These are phyloP conservation scores for Coranthus polyacanthus DNA, from an alignment of 2,797 vertebrate genomes.

Conservation along the genomic window DNA sequence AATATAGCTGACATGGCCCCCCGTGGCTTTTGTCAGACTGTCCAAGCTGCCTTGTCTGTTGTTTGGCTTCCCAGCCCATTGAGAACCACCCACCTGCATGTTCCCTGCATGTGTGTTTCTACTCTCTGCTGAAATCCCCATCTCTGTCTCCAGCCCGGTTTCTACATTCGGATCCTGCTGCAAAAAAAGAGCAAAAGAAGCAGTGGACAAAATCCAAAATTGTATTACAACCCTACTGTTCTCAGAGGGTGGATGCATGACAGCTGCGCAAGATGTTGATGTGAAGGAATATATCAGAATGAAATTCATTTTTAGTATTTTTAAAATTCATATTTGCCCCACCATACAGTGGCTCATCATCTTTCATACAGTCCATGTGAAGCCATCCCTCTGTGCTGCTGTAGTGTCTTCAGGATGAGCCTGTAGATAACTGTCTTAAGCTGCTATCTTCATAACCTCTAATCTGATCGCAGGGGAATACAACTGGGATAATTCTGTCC, in stretches of 20 bases:
- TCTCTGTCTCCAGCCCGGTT: conserved; percentile 11
- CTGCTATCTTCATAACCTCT: conserved; percentile 62
- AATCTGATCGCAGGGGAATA: conserved; percentile 64
- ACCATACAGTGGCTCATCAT: neutral
- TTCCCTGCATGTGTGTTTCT: neutral
- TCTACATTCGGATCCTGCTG: neutral
- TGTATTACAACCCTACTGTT: neutral
- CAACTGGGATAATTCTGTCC: conserved; percentile 36
- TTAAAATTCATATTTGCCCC: neutral
- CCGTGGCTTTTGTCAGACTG: conserved; percentile 32
- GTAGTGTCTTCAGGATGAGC: conserved; percentile 38
- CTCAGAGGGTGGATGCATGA: neutral
- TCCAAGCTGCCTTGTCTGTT: conserved; percentile 7
- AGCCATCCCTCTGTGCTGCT: conserved; percentile 30
- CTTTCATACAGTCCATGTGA: conserved; percentile 18
- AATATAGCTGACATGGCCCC: conserved; percentile 24
- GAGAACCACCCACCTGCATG: neutral
- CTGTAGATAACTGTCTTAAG: conserved; percentile 54
- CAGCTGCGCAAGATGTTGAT: conserved; percentile 5
- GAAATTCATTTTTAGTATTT: conserved; percentile 6
- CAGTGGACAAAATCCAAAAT: neutral
- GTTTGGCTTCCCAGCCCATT: neutral
- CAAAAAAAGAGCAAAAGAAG: conserved; percentile 11
- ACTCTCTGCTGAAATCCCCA: neutral
- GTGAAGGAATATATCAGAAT: conserved; percentile 7